phyloP scores from a whole-genome alignment of 2,888 invertebrate species.

The Noctua comes region DNA sequence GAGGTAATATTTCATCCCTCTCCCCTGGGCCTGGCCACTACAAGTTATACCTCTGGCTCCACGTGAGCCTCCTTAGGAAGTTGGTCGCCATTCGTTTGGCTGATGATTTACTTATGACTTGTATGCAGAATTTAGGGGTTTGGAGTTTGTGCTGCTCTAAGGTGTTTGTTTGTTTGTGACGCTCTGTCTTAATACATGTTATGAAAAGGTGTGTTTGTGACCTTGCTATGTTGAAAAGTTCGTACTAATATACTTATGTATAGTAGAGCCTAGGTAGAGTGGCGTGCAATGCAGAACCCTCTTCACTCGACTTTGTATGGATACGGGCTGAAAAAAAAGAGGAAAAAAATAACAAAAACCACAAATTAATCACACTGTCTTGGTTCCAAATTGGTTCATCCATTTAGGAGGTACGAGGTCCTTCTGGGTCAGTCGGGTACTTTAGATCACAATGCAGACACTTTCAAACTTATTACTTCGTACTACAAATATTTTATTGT shows the following conservation, averaged over 20 bases:
- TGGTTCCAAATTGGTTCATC: not conserved
- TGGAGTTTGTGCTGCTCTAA: constrained; percentile 13
- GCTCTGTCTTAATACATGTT: not conserved
- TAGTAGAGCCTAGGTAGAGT: not conserved
- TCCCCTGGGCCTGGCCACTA: constrained; percentile 57
- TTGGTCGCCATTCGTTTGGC: constrained; percentile 47
- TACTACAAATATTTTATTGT: not conserved
- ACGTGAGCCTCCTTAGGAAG: constrained; percentile 49
- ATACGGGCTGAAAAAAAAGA: not conserved
- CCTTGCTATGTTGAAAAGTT: not conserved
- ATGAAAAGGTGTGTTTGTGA: not conserved
- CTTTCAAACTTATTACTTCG: not conserved
- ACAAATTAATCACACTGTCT: not conserved
- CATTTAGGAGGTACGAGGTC: not conserved
- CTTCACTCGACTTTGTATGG: not conserved
- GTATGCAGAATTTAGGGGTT: constrained; percentile 28
- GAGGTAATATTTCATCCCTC: constrained; percentile 60
- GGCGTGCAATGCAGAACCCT: not conserved
- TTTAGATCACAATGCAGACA: not conserved
- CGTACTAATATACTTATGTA: not conserved
- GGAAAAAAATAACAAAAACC: not conserved
- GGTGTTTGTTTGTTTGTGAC: constrained; percentile 16
- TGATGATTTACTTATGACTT: constrained; percentile 55
- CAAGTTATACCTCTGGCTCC: constrained; percentile 41
- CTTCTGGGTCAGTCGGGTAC: not conserved